Evolutionary conservation across 1,140 invertebrate genomes (phyloP), one percentile per base, ranked within the genome.

Genomic region (Temnothorax nylanderi): DNA sequence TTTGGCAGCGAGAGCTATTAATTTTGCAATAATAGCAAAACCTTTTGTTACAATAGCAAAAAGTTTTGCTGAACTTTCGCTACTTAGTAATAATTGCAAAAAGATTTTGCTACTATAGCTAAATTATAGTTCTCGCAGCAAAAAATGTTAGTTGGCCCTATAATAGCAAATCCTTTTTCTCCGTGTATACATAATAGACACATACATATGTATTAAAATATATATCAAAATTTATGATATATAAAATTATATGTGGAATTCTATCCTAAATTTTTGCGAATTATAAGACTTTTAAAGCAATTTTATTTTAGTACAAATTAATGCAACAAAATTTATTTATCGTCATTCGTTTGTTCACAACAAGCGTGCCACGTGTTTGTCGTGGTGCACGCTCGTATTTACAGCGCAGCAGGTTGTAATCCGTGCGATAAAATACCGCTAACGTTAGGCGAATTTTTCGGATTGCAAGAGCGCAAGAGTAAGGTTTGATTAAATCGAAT

Each of bases 401-500:
- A 54, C 32, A 10, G 2, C 10, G 16, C 13, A 16, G 18, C 44
- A 18, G 0, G 3, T n/a, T 13, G 49, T 49, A 54, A 37, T 54
- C 18, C 26, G 4, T 21, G 26, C 47, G 10, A 47, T 16, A 13
- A 71, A 49, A 49, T 13, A 3, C 11, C 37, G 4, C 10, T 60
- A 44, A 16, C 49, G 21, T 16, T 41, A 13, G 13, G 13, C 26
- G 26, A 49, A 49, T 21, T 60, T 26, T 47, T 41, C 44, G 16
- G n/a, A 60, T 60, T 32, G 37, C 56, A 5, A 21, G 21, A 67
- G 54, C 8, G 7, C 26, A 18, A 84, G 34, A 84, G 67, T 72
- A 34, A 11, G 21, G 41, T 75, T 75, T 37, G 54, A 76, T 84
- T 60, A 77, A 77, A 77, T 64, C 34, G 72, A 64, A 51, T 77